Base-by-base conservation (phyloP, 2,113 vertebrate genomes). In the Equus przewalskii region DNA sequence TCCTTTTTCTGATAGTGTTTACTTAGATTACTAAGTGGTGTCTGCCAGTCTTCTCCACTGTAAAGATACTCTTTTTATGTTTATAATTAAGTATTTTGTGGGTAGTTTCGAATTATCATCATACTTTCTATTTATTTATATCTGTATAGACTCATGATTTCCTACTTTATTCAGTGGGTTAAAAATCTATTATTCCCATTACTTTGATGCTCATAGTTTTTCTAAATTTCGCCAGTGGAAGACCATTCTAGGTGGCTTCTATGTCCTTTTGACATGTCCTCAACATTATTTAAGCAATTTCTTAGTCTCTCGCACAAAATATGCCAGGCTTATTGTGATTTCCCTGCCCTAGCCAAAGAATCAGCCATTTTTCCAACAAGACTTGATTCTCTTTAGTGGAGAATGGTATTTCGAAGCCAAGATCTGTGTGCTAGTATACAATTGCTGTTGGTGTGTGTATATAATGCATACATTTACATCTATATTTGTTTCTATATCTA, bases 121-220 rank as follows among this genome's bases (percentile, higher is more conserved):
- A 96, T 1, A 94, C 5, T 83, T 86, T 76, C 22, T 51, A n/a
- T 26, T 80, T 51, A 18, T 69, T 80, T 51, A 18, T 69, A 54
- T 54, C 28, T 91, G 1, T 96, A 9, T 91, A 22, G 5, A 73
- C 15, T 94, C n/a, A 92, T 75, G 30, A 65, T 86, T 97, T 93
- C 10, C 56, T 89, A 24, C 54, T 95, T 76, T 78, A 92, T 49
- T 72, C 24, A 60, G 26, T 69, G 13, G n/a, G 28, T 36, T 75
- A 92, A 94, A 94, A 94, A 56, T 46, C 44, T 81, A 18, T 84
- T 87, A n/a, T 89, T 86, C 16, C 49, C 16, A 76, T 70, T 97
- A 94, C 62, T 78, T 89, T 83, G 22, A 64, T 76, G 60, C 49
- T 88, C 28, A 92, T 76, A 56, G 15, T 91, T 76, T 51, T 89